These are phyloP conservation scores for Pteropus alecto DNA, from an alignment of 2,113 vertebrate genomes.

Conservation along the genomic window DNA sequence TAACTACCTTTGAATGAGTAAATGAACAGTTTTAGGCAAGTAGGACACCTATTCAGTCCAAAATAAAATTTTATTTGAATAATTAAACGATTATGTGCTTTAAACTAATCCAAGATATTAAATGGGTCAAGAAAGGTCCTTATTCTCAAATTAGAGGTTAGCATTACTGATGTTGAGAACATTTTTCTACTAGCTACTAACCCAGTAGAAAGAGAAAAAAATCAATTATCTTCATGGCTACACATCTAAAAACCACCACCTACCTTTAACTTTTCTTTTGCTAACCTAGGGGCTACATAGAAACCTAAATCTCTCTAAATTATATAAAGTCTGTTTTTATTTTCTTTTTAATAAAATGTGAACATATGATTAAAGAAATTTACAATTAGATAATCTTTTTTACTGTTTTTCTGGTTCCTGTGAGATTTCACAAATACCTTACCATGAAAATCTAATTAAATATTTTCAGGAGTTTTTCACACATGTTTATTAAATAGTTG, in stretches of 20 bases:
- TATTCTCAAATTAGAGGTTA: neutral
- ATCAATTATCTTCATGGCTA: neutral
- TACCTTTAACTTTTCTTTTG: neutral
- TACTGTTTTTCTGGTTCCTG: neutral
- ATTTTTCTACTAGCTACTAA: neutral
- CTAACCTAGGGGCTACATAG: neutral
- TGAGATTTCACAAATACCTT: neutral
- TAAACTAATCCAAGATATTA: neutral
- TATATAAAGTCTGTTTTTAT: neutral
- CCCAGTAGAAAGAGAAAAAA: neutral
- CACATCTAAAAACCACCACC: neutral
- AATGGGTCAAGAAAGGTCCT: neutral
- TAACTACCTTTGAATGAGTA: neutral
- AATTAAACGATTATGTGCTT: neutral
- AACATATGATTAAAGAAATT: neutral
- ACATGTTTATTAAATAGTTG: neutral
- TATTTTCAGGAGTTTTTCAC: neutral
- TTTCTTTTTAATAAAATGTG: neutral
- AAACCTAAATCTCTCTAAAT: neutral
- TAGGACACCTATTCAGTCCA: neutral
- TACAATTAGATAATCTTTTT: neutral
- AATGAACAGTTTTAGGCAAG: neutral
- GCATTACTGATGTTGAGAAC: neutral
- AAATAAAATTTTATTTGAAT: neutral
- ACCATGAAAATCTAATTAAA: neutral